Evolutionary conservation across 1,140 invertebrate species (phyloP), one percentile per base, ranked within the genome.

Genomic region (Vollenhovia emeryi): DNA sequence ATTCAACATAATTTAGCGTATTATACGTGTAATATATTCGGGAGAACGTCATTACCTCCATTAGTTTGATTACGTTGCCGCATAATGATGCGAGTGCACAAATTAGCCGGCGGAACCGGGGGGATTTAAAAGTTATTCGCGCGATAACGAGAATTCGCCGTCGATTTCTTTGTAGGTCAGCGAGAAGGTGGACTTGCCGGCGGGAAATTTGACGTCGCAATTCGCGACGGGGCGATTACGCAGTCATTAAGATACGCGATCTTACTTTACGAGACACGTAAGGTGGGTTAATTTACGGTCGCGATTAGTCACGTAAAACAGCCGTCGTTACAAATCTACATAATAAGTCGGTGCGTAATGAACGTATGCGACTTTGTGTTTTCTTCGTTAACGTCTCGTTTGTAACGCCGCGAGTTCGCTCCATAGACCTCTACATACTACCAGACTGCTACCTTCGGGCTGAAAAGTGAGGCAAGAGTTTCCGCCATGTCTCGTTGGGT

Each of bases 241-340:
- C 50, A 50, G 21, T 50, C 27, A 0, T 50, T 50, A 21, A 50
- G 45, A 71, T 71, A 30, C 45, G 27, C 45, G 45, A 45, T 50
- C 27, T n/a, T 50, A 11, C 45, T 27, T 45, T 27, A 50, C 21
- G 24, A 50, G 15, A 71, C 45, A 50, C 15, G 15, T 71, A 71
- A 50, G 6, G 36, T 18, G 24, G 4, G n/a, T 36, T 21, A 62
- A 62, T 18, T 3, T 40, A 45, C 18, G 13, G 9, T 45, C 27
- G 27, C 45, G 40, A 82, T 82, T 82, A 68, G 18, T 82, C 43
- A 8, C 33, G 11, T 55, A n/a, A 55, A 85, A 80, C 36, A 48
- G 48, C 9, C 82, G 18, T 27, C 24, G 9, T 64, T 33, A 24
- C 8, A 21, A 57, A 50, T 64, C 21, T 48, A 15, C 24, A 64